Base-by-base conservation (phyloP, 2,888 invertebrate species). In the Brenthis ino region DNA sequence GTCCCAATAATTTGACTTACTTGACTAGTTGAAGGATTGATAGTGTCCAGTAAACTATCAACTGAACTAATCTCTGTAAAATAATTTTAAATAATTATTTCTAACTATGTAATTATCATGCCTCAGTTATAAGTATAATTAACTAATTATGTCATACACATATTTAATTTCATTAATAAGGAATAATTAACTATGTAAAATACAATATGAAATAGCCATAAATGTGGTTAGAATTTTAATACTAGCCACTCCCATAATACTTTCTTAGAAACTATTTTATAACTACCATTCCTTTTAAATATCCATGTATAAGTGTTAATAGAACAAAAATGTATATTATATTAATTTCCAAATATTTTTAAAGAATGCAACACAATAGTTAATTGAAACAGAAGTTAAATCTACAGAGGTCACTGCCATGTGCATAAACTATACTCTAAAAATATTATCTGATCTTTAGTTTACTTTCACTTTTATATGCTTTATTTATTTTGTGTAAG, bases 1-100 rank as follows among this genome's bases (percentile, higher is more conserved):
- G 78, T 76, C 79, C 74, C 77, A 77, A 76, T 73, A 75, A 74
- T 75, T 82, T 86, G 81, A 82, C 78, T 85, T 76, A 72, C 84
- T 83, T 88, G 91, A 89, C 88, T 91, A 90, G 90, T 89, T 86
- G 84, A 80, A 81, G 77, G 79, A 76, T 82, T 88, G 81, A 86
- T 89, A 84, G 82, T 81, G 82, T 89, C 86, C 79, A 80, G 77
- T 79, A 84, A 82, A 83, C 81, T 88, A 85, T 89, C 88, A 89
- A 85, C 83, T 83, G 88, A 84, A 89, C 84, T 88, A 86, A 87
- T 87, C 83, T 78, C 91, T 90, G 89, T 63, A 89, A 90, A 74
- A 74, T 24, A 48, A 66, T 57, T 48, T 12, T 50, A 1, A 4
- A 50, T 37, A 12, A 20, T 37, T 20, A 37, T 60, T 58, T 66